Evolutionary conservation across 2,113 vertebrate genomes (phyloP), one percentile per base, ranked within the genome.

Genomic region (Syrmaticus mikado): DNA sequence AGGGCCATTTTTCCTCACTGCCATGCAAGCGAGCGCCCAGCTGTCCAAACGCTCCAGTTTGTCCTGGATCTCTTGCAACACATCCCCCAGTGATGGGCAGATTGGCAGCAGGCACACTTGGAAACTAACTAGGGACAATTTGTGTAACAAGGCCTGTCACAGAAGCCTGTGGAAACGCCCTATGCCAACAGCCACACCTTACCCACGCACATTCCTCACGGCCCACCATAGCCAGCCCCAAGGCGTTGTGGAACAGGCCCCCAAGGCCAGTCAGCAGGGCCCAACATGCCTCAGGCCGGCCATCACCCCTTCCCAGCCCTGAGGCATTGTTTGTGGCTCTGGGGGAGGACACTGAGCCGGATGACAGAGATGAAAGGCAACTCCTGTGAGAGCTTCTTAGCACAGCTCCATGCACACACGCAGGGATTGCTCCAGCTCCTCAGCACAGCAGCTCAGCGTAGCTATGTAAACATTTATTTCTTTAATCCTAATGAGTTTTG

Each of bases 401-500:
- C 70, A 52, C 2, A 5, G 60, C 21, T 67, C 79, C 0, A 0
- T 9, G 8, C 32, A 55, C 73, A 57, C 87, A 73, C 75, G 36
- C 16, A 10, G 66, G 67, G 85, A 61, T 60, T 3, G 61, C 87
- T 92, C 25, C 50, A 40, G 0, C 0, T 61, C 48, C 81, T 84
- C 40, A 4, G 38, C 36, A 13, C 13, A 61, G 70, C 62, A 58
- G 74, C 73, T 95, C 91, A 88, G 85, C 5, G 1, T 80, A 72
- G 65, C 82, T 91, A 48, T 68, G 78, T 94, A 95, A 97, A 94
- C 48, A 72, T 87, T 24, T 55, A 46, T 62, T 82, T 77, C 81
- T 94, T 89, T 78, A 83, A 91, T 78, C 85, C 68, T 95, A 91
- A 89, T 83, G 79, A 78, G 85, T 61, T 92, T 89, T 95, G 93